phyloP scores from a whole-genome alignment of 2,888 invertebrate species.

The Limnephilus marmoratus region DNA sequence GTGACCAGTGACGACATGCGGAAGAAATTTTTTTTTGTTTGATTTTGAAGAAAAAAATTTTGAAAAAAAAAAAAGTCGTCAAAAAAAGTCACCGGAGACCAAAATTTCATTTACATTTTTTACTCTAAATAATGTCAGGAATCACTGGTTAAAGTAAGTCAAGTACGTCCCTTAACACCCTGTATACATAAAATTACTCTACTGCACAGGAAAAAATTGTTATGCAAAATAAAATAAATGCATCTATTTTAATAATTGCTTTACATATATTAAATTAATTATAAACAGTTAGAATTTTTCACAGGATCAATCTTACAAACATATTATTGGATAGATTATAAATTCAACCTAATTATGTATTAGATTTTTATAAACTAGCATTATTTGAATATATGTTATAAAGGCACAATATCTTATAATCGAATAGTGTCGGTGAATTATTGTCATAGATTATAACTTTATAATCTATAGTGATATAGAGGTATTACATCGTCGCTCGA shows the following conservation, averaged over 20 bases:
- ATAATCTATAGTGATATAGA: no score
- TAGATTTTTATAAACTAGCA: no score
- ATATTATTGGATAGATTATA: not conserved
- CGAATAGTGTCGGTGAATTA: not conserved
- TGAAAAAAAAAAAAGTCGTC: no score
- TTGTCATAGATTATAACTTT: not conserved
- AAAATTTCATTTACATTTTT: no score
- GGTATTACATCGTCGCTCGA: not conserved
- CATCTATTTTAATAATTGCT: not conserved
- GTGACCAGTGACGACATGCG: no score
- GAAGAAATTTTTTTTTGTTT: no score
- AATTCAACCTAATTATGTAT: not conserved
- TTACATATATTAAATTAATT: not conserved
- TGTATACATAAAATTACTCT: not conserved
- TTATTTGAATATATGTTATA: not conserved
- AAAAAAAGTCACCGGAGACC: no score
- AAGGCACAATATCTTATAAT: slow-evolving; percentile 1
- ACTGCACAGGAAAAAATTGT: not conserved
- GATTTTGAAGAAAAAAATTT: no score
- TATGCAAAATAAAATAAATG: no score
- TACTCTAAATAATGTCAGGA: no score
- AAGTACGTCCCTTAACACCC: no score
- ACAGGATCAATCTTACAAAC: not conserved
- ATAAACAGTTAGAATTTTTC: not conserved
- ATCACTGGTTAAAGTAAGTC: no score